Conservation (phyloP, 2,888 invertebrate genomes). For the Erebia palarica region DNA sequence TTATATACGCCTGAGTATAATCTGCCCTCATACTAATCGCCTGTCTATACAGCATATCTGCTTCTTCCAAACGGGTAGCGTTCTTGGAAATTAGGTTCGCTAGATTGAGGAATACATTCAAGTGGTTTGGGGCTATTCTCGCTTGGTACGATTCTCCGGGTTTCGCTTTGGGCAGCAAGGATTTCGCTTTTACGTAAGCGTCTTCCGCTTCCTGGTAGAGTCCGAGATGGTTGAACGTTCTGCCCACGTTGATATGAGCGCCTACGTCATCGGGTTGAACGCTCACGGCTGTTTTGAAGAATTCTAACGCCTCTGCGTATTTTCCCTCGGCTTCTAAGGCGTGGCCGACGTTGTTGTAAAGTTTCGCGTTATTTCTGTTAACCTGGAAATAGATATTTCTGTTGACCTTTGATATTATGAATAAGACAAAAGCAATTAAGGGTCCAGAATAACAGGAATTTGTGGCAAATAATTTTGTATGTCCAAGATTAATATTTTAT, state of each 20-base stretch:
- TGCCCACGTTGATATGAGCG: conserved; percentile 97
- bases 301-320: conserved; percentile 90
- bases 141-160: conserved; percentile 98
- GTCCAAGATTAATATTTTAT: no score
- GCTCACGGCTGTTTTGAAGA: conserved; percentile 95
- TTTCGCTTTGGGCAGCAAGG: conserved; percentile 93
- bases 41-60: conserved; percentile 95
- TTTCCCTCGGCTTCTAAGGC: conserved; percentile 90
- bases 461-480: no score
- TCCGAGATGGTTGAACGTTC: conserved; percentile 96
- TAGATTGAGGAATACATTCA: conserved; percentile 97
- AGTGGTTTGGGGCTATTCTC: conserved; percentile 96
- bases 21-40: conserved; percentile 99
- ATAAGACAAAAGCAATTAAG: no score
- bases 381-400: conserved; percentile 85
- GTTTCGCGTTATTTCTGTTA: conserved; percentile 95
- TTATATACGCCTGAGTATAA: conserved; percentile 98
- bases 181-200: conserved; percentile 95
- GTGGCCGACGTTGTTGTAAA: conserved; percentile 98
- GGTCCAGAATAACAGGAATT: no score
- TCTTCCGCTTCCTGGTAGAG: conserved; percentile 90
- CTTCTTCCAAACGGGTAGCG: conserved; percentile 94
- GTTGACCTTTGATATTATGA: background rate
- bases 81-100: conserved; percentile 97
- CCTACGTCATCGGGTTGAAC: conserved; percentile 98